Conservation (phyloP, 2,113 vertebrate genomes). For the Nasalis larvatus region DNA sequence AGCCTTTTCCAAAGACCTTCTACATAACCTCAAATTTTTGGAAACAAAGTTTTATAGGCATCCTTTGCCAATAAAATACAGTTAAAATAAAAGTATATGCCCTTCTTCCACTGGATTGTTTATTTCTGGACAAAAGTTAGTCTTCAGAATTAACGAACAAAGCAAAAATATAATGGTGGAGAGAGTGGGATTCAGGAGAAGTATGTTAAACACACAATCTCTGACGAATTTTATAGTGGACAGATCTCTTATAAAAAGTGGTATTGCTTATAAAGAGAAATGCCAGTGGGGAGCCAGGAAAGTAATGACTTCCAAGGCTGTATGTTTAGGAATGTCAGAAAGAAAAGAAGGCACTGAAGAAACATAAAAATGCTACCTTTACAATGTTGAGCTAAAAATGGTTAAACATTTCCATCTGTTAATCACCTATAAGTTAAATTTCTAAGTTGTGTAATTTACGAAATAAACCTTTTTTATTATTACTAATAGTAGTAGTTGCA, state of each 20-base stretch:
- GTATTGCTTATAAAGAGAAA: background rate
- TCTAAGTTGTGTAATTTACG: background rate
- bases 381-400: background rate
- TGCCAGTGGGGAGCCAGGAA: background rate
- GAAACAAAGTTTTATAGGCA: background rate
- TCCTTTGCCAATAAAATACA: background rate
- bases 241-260: background rate
- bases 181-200: background rate
- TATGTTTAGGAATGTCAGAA: background rate
- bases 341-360: background rate
- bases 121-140: background rate
- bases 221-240: too few species aligned
- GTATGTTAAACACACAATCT: background rate
- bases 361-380: background rate
- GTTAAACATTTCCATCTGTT: background rate
- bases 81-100: background rate
- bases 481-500: background rate
- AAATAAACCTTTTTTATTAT: background rate
- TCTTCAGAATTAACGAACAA: background rate
- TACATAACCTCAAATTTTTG: background rate
- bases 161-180: background rate
- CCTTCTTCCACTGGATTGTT: background rate
- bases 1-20: background rate
- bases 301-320: background rate
- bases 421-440: background rate